Percentiles rank a stretch among this genome's conserved stretches.
phyloP scores from a whole-genome alignment of 1,140 invertebrate species.

The Neelides sp. region DNA sequence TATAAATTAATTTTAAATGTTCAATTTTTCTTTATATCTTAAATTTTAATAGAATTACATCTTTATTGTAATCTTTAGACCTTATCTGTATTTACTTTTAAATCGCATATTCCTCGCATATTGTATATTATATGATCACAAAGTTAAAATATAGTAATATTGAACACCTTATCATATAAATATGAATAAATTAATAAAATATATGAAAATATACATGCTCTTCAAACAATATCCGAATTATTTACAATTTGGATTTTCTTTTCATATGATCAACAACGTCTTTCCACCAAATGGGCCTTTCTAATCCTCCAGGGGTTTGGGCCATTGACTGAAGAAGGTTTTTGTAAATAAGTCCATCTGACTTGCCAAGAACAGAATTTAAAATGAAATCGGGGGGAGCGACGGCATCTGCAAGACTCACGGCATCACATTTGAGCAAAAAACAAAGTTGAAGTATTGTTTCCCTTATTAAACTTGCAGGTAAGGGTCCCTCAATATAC shows the following conservation, averaged over 20 bases:
- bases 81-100: too few species aligned
- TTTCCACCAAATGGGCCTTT: conserved; percentile 63
- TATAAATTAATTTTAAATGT: too few species aligned
- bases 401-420: conserved; percentile 43
- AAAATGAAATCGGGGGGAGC: conserved; percentile 44
- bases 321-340: conserved; percentile 54
- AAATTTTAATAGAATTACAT: too few species aligned
- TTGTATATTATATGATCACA: too few species aligned
- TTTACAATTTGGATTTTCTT: conserved; percentile 4
- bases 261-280: conserved; percentile 41
- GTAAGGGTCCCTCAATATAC: conserved; percentile 25
- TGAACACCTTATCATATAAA: too few species aligned
- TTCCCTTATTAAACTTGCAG: conserved; percentile 21
- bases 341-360: conserved; percentile 41
- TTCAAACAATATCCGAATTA: too few species aligned
- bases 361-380: conserved; percentile 37
- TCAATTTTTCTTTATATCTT: too few species aligned
- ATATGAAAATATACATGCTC: too few species aligned
- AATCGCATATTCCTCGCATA: too few species aligned
- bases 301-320: conserved; percentile 52
- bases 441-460: conserved; percentile 37
- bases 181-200: too few species aligned
- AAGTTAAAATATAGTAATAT: too few species aligned
- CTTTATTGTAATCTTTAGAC: too few species aligned
- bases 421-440: conserved; percentile 41